Conservation (phyloP, 2,113 vertebrate species). For the Vulpes ferrilata region DNA sequence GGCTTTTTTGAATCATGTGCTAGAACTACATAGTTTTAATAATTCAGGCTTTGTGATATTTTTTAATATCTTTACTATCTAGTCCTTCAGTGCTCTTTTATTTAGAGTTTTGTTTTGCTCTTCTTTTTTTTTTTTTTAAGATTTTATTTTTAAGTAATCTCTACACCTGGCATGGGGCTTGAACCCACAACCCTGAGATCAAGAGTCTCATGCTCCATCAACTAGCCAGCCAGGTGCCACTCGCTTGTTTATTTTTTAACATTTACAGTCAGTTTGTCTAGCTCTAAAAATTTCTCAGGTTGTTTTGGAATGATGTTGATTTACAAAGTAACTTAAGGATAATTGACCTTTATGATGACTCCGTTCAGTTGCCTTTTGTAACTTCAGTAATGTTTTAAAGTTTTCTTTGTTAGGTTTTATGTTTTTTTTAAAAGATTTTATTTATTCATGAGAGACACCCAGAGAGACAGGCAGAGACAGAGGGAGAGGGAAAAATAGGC, state of each 20-base stretch:
- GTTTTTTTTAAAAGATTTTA: no score
- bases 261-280: background rate
- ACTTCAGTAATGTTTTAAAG: background rate
- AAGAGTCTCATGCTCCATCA: background rate
- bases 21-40: background rate
- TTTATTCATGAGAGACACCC: no score
- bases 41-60: background rate
- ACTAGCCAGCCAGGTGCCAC: background rate
- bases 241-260: background rate
- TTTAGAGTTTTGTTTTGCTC: background rate
- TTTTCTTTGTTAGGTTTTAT: background rate
- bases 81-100: background rate
- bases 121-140: background rate
- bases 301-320: background rate
- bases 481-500: no score
- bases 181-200: background rate
- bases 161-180: background rate
- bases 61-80: conserved; percentile 43
- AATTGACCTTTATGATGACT: background rate
- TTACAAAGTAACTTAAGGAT: background rate
- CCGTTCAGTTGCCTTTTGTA: background rate
- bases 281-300: background rate
- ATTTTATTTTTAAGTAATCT: background rate
- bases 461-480: no score
- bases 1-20: background rate